Base-by-base conservation (phyloP, 1,140 invertebrate genomes). In the Carcinoscorpius rotundicauda region DNA sequence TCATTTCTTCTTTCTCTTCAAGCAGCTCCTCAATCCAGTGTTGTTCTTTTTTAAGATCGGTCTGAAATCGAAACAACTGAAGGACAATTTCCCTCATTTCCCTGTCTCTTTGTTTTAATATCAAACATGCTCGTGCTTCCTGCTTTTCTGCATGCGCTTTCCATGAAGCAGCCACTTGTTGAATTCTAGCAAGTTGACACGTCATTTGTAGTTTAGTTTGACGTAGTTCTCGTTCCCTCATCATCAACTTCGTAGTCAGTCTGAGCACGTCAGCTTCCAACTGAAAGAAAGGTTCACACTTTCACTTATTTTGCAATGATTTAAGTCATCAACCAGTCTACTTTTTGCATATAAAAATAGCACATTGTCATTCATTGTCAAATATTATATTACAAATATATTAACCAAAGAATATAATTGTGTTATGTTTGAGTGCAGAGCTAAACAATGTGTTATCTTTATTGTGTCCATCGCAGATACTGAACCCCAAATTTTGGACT, bases 51-150 rank as follows among this genome's bases (percentile, higher is more conserved):
- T 64, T 58, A 8, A 68, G 57, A 8, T 68, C 66, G 3, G 63
- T 61, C 51, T 68, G 63, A 11, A 68, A 65, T 3, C 63, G 55
- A 4, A 68, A 57, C 10, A 68, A 53, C 48, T 68, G 66, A 6
- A 64, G 63, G 9, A 68, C 64, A 5, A 68, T 68, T 5, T 51
- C 57, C 29, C 65, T 63, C 66, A 68, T 68, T 51, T 68, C 66
- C 6, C 56, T 50, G 58, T 68, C 66, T n/a, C 65, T 68, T 52
- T 68, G 66, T 4, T 65, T 5, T 6, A 68, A 55, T 5, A 68
- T 59, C 4, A 61, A 53, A 50, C 56, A 51, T 57, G 65, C 60
- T 52, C 65, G 63, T 3, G 64, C 63, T 49, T 68, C 66, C 50
- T 68, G 62, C 50, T 68, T 64, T 49, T 68, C 66, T 51, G 64